These are phyloP conservation scores for Calephelis virginiensis DNA, from an alignment of 1,140 invertebrate genomes.

Conservation along the genomic window DNA sequence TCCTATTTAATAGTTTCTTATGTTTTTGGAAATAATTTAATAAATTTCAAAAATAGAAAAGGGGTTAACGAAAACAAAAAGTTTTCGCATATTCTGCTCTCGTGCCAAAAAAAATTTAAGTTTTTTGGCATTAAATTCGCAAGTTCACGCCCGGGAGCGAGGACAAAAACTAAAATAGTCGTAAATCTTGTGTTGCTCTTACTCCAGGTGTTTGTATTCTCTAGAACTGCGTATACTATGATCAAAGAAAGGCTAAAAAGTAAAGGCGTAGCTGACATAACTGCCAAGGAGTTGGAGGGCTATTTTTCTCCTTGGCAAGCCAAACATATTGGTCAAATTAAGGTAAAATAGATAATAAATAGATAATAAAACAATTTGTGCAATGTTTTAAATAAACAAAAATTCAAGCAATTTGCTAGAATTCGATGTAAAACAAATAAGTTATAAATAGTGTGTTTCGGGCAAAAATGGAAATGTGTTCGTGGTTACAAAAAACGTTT, in stretches of 20 bases:
- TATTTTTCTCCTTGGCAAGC: constrained; percentile 92
- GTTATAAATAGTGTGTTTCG: too few species aligned
- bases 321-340: constrained; percentile 89
- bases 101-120: neutral
- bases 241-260: constrained; percentile 90
- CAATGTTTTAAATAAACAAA: too few species aligned
- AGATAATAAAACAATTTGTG: too few species aligned
- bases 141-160: constrained; percentile 43
- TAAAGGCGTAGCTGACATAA: constrained; percentile 84
- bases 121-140: constrained; percentile 19
- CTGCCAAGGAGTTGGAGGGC: constrained; percentile 84
- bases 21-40: neutral
- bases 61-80: constrained; percentile 31
- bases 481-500: too few species aligned
- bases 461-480: too few species aligned
- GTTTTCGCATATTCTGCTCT: too few species aligned
- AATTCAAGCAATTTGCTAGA: too few species aligned
- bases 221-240: constrained; percentile 85
- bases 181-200: constrained; percentile 70
- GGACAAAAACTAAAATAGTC: constrained; percentile 15
- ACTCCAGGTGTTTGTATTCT: constrained; percentile 91
- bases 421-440: too few species aligned
- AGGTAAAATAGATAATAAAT: constrained; percentile 79
- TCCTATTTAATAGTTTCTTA: too few species aligned
- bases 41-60: constrained; percentile 39